Evolutionary conservation across 2,888 invertebrate genomes (phyloP), one percentile per base, ranked within the genome.

Genomic region (Hyles lineata): DNA sequence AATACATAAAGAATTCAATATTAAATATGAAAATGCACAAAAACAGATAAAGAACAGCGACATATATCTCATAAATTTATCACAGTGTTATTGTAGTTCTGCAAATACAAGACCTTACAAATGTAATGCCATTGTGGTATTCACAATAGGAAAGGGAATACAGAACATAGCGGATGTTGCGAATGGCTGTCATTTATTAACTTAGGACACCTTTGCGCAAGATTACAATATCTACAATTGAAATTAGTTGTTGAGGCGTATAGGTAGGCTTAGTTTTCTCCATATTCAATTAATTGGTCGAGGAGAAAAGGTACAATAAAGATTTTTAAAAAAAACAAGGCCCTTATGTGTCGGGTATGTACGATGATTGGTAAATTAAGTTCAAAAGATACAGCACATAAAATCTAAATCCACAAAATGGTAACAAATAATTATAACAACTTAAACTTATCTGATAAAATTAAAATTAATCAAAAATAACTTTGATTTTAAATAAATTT

Each of bases 81-180:
- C 55, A n/a, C n/a, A 15, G 19, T n/a, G n/a, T 55, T 55, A 63
- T 43, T 63, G 23, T 25, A 17, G 23, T 67, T 50, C 23, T 67
- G 23, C 23, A 17, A 17, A 43, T 43, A 43, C 8, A 67, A 67
- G 50, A 67, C 63, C 15, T 43, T 43, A 43, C 21, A 43, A 43
- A 50, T 67, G 43, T 17, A 23, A 43, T 23, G 43, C 43, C 23
- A 67, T 50, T 50, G 43, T 67, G 23, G 43, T 55, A 67, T 50
- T 17, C 50, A 67, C 23, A 67, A 67, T 43, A 67, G 55, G 55
- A 67, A 43, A 43, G 61, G 19, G 62, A 62, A 62, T 32, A 32
- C 62, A n/a, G 63, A 67, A 50, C 23, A 67, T 43, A 67, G 43
- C 67, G 67, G 67, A 67, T 67, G 67, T 23, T 67, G 50, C 21